phyloP scores from a whole-genome alignment of 2,797 vertebrate genomes.

The Leuciscus waleckii region DNA sequence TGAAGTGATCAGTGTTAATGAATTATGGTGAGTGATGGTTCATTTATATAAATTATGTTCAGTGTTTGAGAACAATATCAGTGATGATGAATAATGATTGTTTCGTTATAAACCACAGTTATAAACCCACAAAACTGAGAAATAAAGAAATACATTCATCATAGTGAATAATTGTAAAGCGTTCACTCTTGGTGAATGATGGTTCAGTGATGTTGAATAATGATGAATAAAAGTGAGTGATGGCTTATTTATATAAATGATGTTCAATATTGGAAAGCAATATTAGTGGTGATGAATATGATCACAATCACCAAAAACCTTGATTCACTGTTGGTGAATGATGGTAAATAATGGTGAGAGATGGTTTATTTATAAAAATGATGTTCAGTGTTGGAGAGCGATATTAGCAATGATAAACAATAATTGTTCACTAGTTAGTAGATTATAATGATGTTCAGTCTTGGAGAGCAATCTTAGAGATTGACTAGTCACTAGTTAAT shows the following conservation, averaged over 20 bases:
- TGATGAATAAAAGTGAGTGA: neutral
- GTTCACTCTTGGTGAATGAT: neutral
- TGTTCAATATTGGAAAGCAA: neutral
- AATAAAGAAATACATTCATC: neutral
- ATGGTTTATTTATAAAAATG: neutral
- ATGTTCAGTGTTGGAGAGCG: neutral
- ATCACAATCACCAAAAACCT: neutral
- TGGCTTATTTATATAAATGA: neutral
- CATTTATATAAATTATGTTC: neutral
- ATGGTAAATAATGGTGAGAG: neutral
- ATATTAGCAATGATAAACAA: neutral
- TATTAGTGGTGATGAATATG: neutral
- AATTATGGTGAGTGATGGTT: neutral
- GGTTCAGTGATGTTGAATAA: neutral
- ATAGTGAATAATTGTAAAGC: neutral
- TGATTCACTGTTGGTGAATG: no score
- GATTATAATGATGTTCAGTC: neutral
- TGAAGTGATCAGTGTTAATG: neutral
- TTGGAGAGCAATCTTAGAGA: neutral
- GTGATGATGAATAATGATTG: neutral
- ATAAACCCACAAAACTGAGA: neutral
- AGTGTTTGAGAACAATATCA: neutral
- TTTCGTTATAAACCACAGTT: neutral
- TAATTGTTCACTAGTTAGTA: neutral
- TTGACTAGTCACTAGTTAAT: neutral